phyloP scores from a whole-genome alignment of 2,797 vertebrate species.

The Enteromius fasciolatus region DNA sequence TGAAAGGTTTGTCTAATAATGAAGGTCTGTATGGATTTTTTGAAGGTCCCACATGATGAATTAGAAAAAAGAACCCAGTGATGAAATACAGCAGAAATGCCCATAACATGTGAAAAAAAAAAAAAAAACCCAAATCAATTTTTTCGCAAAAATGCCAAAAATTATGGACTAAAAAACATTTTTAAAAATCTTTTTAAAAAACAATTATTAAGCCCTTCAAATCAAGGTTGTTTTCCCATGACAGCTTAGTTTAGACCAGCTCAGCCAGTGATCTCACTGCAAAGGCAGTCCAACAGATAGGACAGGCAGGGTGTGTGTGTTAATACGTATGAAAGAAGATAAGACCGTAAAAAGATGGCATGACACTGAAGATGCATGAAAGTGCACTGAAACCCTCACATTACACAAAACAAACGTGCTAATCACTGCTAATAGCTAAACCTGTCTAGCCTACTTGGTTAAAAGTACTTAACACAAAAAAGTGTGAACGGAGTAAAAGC shows the following conservation, averaged over 20 bases:
- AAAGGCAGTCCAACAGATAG: slow-evolving; percentile 74
- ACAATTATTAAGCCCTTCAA: neutral
- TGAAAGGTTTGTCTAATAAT: slow-evolving; percentile 14
- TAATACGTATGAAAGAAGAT: slow-evolving; percentile 50
- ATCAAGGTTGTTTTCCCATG: slow-evolving; percentile 50
- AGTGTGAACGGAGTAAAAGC: neutral
- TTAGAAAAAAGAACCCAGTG: neutral
- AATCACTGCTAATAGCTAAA: slow-evolving; percentile 63
- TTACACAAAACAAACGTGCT: slow-evolving; percentile 66
- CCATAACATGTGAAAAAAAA: neutral
- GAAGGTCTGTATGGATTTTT: slow-evolving; percentile 23
- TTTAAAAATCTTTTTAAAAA: no score
- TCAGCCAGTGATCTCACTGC: slow-evolving; percentile 75
- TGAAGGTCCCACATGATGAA: slow-evolving; percentile 6
- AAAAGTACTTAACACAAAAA: slow-evolving; percentile 6
- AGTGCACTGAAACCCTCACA: slow-evolving; percentile 53
- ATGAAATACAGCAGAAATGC: neutral
- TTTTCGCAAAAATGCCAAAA: neutral
- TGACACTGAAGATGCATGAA: neutral
- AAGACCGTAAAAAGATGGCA: neutral
- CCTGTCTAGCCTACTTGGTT: slow-evolving; percentile 24
- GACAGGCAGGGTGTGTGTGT: slow-evolving; percentile 66
- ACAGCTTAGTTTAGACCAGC: slow-evolving; percentile 57
- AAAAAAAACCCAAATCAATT: neutral
- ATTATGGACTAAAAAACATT: no score